A percentile compares a stretch with the other conserved stretches of the same genome.
These are phyloP conservation scores for Pristionchus mayeri DNA, from an alignment of 2,888 invertebrate species.

Conservation along the genomic window DNA sequence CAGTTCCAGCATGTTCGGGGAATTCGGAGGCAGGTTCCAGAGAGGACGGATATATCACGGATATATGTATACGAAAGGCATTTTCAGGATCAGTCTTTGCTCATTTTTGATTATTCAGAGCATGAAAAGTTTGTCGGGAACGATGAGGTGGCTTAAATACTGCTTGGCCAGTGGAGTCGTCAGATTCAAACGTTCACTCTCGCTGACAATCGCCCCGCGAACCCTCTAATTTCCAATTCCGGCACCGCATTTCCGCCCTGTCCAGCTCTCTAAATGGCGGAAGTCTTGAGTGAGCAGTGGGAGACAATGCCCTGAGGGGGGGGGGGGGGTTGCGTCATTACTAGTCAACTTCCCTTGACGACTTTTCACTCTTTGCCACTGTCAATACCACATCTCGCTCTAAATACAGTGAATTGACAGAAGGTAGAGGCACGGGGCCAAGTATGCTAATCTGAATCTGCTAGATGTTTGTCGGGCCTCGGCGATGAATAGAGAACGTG, in stretches of 20 bases:
- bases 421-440: no score
- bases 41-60: background rate
- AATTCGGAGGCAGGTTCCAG: background rate
- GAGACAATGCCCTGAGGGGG: background rate
- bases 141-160: no score
- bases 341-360: background rate
- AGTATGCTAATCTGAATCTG: no score
- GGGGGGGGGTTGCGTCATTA: background rate
- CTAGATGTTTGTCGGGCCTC: background rate
- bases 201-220: slow-evolving; percentile 1
- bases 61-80: no score
- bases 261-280: background rate
- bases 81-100: no score
- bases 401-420: no score
- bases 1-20: slow-evolving; percentile 15
- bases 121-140: no score
- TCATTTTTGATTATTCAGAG: no score
- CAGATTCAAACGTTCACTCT: background rate
- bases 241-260: slow-evolving; percentile 7
- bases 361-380: no score
- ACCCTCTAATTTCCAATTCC: slow-evolving; percentile 45
- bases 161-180: no score
- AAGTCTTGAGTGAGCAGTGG: background rate
- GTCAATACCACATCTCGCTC: no score
- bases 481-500: slow-evolving; percentile 9